Conservation (phyloP, 2,797 vertebrate genomes). For the Fundulus diaphanus region DNA sequence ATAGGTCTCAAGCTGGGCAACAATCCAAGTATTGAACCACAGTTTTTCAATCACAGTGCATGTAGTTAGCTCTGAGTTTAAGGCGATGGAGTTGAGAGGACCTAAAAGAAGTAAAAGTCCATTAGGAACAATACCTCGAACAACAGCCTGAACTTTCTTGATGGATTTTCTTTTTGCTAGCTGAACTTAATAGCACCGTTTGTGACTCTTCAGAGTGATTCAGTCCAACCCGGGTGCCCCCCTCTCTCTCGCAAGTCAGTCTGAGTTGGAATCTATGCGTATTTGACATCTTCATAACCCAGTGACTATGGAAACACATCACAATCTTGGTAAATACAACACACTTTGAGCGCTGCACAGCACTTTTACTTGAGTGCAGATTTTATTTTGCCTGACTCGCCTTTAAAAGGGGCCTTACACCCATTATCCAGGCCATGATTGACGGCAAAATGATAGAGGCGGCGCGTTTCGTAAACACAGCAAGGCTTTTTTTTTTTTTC, state of each 20-base stretch:
- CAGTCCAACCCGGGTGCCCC: slow-evolving; percentile 45
- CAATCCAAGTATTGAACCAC: slow-evolving; percentile 2
- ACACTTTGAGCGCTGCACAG: slow-evolving; percentile 48
- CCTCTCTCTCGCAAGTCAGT: slow-evolving; percentile 44
- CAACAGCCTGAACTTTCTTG: slow-evolving; percentile 29
- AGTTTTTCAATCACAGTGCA: slow-evolving; percentile 8
- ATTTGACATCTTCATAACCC: slow-evolving; percentile 62
- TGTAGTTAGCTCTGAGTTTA: slow-evolving; percentile 20
- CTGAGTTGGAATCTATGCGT: slow-evolving; percentile 35
- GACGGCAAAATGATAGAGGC: slow-evolving; percentile 58
- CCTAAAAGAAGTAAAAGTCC: slow-evolving; percentile 23
- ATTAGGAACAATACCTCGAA: slow-evolving; percentile 28
- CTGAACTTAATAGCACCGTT: slow-evolving; percentile 62
- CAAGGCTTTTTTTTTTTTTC: slow-evolving; percentile 20
- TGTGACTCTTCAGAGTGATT: slow-evolving; percentile 57
- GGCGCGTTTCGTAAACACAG: neutral
- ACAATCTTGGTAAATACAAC: slow-evolving; percentile 55
- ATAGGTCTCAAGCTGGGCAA: slow-evolving; percentile 4
- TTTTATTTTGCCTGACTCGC: slow-evolving; percentile 46
- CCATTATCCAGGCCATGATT: slow-evolving; percentile 49
- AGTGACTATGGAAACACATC: slow-evolving; percentile 68
- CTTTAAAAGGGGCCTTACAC: slow-evolving; percentile 33
- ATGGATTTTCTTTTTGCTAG: slow-evolving; percentile 46
- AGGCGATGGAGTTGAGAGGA: neutral
- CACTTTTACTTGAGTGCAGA: slow-evolving; percentile 66